Base-by-base conservation (phyloP, 2,888 invertebrate genomes). In the Mimumesa dahlbomi region DNA sequence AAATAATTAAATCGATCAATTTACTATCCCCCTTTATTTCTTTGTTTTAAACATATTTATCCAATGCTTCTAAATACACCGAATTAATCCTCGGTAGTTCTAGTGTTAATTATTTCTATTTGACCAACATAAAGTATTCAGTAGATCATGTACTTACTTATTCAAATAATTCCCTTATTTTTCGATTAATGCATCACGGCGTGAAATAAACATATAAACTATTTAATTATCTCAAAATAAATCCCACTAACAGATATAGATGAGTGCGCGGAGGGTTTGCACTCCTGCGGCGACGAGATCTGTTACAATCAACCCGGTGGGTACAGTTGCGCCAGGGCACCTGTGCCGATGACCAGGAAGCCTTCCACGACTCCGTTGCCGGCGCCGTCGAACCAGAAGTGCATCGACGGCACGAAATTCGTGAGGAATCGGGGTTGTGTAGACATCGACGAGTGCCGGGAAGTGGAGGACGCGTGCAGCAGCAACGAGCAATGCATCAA, bases 401-500 rank as follows among this genome's bases (percentile, higher is more conserved):
- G 86, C 48, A 31, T 29, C 0, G 22, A 67, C 0, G 86, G 86
- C 2, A 56, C 62, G 13, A 85, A 76, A 48, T 82, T 79, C 56
- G 77, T 82, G 11, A 71, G 78, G 19, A 80, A 82, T 62, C 83
- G 81, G 11, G 84, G 85, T 2, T 89, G 89, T 73, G 59, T 82
- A 88, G 95, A 96, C 85, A 91, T 95, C 49, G 91, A 95, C 83
- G 95, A 95, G 84, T 95, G 95, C 76, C 70, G 83, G 0, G 90
- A 91, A 53, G 90, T 90, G 50, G 85, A 87, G 36, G 90, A 91
- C 48, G 89, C 91, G 0, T 95, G 94, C 84, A 91, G 91, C 54
- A 91, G 91, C 46, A 92, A 92, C 79, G 94, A 95, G 85, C 85
- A 91, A 9, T 96, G 96, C 85, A 89, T 90, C 5, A 96, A 96